phyloP scores from a whole-genome alignment of 2,888 invertebrate species.

The Cacoxenus indagator region DNA sequence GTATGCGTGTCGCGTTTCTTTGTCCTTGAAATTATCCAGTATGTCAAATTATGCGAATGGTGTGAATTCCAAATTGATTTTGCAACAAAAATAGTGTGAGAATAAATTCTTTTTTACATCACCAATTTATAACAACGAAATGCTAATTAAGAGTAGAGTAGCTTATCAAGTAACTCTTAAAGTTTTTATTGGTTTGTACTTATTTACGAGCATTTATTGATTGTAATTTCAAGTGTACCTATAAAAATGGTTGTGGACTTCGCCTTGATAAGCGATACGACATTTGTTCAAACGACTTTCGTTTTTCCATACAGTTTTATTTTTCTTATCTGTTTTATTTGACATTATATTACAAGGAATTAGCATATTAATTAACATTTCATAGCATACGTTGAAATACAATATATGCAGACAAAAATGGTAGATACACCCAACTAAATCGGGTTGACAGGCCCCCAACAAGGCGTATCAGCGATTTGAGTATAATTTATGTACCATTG shows the following conservation, averaged over 20 bases:
- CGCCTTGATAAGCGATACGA: background rate
- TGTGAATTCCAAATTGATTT: slow-evolving; percentile 8
- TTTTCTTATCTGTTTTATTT: background rate
- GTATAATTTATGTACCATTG: background rate
- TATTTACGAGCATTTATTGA: too few species aligned
- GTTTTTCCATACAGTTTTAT: too few species aligned
- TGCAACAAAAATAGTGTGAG: background rate
- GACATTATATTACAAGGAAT: slow-evolving; percentile 5
- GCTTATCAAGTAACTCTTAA: background rate
- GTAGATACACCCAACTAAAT: background rate
- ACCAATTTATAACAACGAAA: slow-evolving; percentile 1
- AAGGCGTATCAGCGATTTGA: background rate
- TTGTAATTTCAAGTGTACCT: too few species aligned
- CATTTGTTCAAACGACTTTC: background rate
- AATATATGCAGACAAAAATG: background rate
- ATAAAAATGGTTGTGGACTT: background rate
- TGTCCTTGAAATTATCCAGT: background rate
- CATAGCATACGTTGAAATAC: background rate
- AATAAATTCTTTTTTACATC: background rate
- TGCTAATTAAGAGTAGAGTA: slow-evolving; percentile 10
- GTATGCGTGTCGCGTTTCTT: background rate
- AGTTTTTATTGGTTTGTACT: background rate
- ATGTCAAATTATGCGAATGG: background rate
- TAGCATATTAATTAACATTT: slow-evolving; percentile 21
- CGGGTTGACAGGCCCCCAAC: background rate